A percentile compares a stretch with the other conserved stretches of the same genome.
phyloP scores from a whole-genome alignment of 2,113 vertebrate species.

The Xiphophorus hellerii region DNA sequence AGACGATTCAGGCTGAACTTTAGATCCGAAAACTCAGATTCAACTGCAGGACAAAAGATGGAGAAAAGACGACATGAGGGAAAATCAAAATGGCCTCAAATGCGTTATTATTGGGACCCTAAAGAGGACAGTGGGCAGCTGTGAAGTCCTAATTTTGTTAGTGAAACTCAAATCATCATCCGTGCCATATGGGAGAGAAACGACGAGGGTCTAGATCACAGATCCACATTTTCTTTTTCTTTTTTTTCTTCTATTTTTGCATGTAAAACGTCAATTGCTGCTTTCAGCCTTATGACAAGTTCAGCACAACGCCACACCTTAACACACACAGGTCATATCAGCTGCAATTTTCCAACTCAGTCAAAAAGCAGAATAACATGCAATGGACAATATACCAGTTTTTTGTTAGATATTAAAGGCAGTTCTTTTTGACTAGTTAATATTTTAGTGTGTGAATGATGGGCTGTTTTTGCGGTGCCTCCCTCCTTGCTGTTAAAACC shows the following conservation, averaged over 20 bases:
- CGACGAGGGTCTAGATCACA: no score
- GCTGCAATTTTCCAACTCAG: not conserved
- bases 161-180: not conserved
- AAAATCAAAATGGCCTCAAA: not conserved
- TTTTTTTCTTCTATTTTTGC: no score
- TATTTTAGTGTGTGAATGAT: conserved; percentile 13
- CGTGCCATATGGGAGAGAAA: no score
- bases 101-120: not conserved
- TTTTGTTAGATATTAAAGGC: not conserved
- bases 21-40: no score
- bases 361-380: not conserved
- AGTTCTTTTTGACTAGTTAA: not conserved
- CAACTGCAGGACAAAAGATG: not conserved
- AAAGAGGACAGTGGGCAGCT: not conserved
- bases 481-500: conserved; percentile 18
- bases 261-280: not conserved
- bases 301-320: no score
- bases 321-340: not conserved
- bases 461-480: conserved; percentile 11
- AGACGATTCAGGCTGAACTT: conserved; percentile 80
- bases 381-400: no score
- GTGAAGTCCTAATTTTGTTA: not conserved
- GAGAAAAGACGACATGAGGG: not conserved
- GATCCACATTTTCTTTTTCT: no score
- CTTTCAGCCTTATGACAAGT: no score